Conservation (phyloP, 2,888 invertebrate species). For the Cataglyphis cursor region DNA sequence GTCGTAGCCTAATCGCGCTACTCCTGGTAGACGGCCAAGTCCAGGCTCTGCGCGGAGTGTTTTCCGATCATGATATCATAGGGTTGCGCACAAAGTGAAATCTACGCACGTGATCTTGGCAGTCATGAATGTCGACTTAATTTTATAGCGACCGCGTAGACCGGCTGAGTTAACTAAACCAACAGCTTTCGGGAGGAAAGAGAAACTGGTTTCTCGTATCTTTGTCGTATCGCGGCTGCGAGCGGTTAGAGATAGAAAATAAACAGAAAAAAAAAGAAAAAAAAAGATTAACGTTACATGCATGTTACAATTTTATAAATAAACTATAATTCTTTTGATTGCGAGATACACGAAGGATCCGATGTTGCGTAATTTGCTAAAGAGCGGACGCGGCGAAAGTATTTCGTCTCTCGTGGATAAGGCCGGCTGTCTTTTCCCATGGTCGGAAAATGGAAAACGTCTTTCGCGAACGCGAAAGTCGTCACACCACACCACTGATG, state of each 20-base stretch:
- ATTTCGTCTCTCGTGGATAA: not conserved
- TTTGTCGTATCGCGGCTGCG: not conserved
- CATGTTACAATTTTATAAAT: not conserved
- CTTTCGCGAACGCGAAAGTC: conserved; percentile 57
- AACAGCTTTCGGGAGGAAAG: conserved; percentile 23
- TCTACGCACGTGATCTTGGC: conserved; percentile 37
- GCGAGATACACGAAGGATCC: not conserved
- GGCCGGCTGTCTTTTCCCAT: conserved; percentile 69
- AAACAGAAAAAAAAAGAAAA: not conserved
- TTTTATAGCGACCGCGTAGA: conserved; percentile 31
- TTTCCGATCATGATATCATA: conserved; percentile 48
- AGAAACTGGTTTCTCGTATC: not conserved
- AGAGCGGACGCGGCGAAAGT: not conserved
- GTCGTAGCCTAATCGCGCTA: conserved; percentile 40
- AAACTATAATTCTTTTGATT: not conserved
- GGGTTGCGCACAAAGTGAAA: conserved; percentile 43
- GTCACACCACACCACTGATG: conserved; percentile 67
- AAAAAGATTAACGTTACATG: not conserved
- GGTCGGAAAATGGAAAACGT: conserved; percentile 55
- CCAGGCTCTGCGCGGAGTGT: conserved; percentile 20
- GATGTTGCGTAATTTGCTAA: conserved; percentile 1
- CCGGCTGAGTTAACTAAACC: conserved; percentile 38
- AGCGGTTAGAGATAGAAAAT: not conserved
- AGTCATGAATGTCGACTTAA: conserved; percentile 35
- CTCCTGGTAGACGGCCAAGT: conserved; percentile 52